Evolutionary conservation across 2,888 invertebrate genomes (phyloP).

Genomic region (Lucinisca nassula): DNA sequence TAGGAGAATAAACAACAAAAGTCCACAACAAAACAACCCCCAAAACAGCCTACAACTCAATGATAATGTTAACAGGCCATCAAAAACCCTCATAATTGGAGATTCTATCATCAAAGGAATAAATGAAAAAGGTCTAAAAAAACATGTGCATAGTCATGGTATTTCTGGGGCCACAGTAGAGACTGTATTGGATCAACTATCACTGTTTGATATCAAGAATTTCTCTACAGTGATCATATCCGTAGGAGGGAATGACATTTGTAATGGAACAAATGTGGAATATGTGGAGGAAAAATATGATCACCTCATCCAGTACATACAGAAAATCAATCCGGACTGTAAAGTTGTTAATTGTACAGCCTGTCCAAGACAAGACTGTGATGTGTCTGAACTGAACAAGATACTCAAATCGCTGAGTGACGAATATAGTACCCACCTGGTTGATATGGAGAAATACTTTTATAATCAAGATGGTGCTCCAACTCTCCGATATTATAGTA

Average conservation of each 20-base stretch:
- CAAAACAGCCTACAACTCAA: no score
- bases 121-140: not conserved
- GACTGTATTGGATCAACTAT: not conserved
- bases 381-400: not conserved
- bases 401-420: not conserved
- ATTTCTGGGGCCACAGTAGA: not conserved
- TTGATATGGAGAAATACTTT: not conserved
- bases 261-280: not conserved
- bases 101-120: not conserved
- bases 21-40: not conserved
- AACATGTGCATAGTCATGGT: not conserved
- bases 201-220: not conserved
- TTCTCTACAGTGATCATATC: not conserved
- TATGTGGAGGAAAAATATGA: no score
- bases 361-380: not conserved
- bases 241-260: not conserved
- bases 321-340: not conserved
- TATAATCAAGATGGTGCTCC: not conserved
- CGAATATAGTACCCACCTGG: not conserved
- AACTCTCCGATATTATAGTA: not conserved
- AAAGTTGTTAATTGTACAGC: not conserved
- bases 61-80: not conserved
- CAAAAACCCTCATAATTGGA: not conserved
- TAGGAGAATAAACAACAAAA: not conserved
- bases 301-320: not conserved